These are phyloP conservation scores for Diglossa cyanea DNA, from an alignment of 2,797 vertebrate genomes.

Conservation along the genomic window DNA sequence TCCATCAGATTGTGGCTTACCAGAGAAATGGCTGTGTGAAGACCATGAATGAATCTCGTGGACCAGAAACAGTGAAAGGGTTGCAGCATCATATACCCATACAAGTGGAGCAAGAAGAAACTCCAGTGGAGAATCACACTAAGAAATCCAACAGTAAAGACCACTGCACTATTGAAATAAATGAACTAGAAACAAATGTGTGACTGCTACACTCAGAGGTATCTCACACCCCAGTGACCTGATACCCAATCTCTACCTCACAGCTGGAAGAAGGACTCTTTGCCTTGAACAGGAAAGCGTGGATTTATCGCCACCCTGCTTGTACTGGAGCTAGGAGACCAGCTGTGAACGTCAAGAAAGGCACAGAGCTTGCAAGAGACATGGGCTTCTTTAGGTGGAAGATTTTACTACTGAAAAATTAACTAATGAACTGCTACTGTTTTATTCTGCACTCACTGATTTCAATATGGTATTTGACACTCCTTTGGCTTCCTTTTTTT, in stretches of 20 bases:
- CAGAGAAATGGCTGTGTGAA: constrained; percentile 93
- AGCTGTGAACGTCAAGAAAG: constrained; percentile 53
- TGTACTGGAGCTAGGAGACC: background rate
- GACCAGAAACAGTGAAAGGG: constrained; percentile 78
- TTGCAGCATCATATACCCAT: constrained; percentile 87
- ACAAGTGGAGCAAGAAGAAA: constrained; percentile 87
- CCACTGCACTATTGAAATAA: constrained; percentile 94
- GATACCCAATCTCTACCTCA: constrained; percentile 41
- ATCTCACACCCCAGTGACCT: constrained; percentile 36
- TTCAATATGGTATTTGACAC: background rate
- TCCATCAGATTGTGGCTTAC: constrained; percentile 91
- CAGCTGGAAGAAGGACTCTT: constrained; percentile 30
- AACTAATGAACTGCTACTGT: background rate
- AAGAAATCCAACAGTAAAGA: constrained; percentile 84
- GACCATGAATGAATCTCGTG: constrained; percentile 71
- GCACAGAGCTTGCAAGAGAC: constrained; percentile 13
- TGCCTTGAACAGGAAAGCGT: constrained; percentile 26
- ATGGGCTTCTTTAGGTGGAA: constrained; percentile 4
- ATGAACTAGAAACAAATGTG: constrained; percentile 94
- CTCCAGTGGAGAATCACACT: constrained; percentile 77
- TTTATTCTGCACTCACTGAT: constrained; percentile 33
- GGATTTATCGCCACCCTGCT: background rate
- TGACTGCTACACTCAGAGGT: constrained; percentile 65
- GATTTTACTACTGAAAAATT: constrained; percentile 16
- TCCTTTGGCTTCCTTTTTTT: constrained; percentile 30